Evolutionary conservation across 2,888 invertebrate species (phyloP), one percentile per base, ranked within the genome.

Genomic region (Drosophila conformis): DNA sequence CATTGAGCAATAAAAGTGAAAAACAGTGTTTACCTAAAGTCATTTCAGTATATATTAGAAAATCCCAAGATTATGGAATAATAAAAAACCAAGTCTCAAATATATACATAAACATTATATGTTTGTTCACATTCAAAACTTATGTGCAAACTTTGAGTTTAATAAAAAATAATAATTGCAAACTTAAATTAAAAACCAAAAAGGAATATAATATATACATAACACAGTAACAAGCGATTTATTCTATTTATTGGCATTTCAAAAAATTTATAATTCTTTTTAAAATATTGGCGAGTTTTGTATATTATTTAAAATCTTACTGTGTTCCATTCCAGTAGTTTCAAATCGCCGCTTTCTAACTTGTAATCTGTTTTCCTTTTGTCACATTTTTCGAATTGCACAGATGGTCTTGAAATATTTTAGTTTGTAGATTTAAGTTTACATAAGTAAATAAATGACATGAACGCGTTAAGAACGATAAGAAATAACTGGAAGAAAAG

Each of bases 401-500:
- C 58, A 59, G 58, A 57, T 42, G 57, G 4, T 57, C 18, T 57
- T 18, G 5, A 27, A 42, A 42, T 31, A 40, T 27, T 8, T 15
- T 46, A 35, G 48, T 1, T 25, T 25, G 13, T 48, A 15, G n/a
- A 13, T 35, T 18, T 56, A 31, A 40, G 42, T 78, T 75, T 73
- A 61, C 35, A 61, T 75, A 73, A 75, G 33, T 36, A 62, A 42
- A 13, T 38, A 36, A 21, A 18, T 21, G 48, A 42, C 18, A 86
- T 87, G 86, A 90, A 77, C 49, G 60, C 69, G 35, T 62, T 87
- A 52, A 79, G 29, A 18, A 49, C 56, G 29, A 61, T 90, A 25
- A 77, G 83, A 66, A 91, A 87, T 93, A 96, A 98, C 93, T 98
- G 98, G 98, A 98, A 98, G 91, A 98, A 98, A 91, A 96, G 97